phyloP scores from a whole-genome alignment of 2,113 vertebrate genomes.

The Collichthys lucidus region DNA sequence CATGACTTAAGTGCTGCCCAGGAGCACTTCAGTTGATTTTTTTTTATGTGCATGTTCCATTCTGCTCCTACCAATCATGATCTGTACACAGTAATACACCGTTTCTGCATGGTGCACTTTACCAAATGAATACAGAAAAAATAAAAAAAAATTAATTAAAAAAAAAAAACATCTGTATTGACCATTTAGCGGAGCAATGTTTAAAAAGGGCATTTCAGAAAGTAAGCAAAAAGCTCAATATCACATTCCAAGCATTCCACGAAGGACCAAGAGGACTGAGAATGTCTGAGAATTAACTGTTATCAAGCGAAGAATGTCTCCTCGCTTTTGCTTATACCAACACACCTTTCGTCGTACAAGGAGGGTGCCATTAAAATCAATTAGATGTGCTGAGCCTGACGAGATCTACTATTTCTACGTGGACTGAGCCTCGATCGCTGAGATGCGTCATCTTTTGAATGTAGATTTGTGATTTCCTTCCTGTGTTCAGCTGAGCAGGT shows the following conservation, averaged over 20 bases:
- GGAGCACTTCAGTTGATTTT: constrained; percentile 9
- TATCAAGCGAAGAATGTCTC: constrained; percentile 19
- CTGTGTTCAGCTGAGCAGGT: background rate
- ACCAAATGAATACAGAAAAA: background rate
- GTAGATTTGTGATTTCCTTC: constrained; percentile 2
- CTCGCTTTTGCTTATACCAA: constrained; percentile 1
- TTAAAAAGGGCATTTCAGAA: background rate
- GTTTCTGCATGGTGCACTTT: constrained; percentile 8
- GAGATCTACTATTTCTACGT: background rate
- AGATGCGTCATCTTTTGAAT: constrained; percentile 25
- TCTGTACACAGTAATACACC: background rate
- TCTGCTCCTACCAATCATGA: constrained; percentile 7
- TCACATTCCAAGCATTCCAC: background rate
- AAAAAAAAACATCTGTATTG: background rate
- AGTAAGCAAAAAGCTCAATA: constrained; percentile 2
- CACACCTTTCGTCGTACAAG: background rate
- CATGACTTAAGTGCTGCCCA: constrained; percentile 9
- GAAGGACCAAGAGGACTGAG: background rate
- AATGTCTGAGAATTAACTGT: constrained; percentile 1
- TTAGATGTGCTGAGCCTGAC: background rate
- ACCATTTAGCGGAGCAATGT: background rate
- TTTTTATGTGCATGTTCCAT: constrained; percentile 15
- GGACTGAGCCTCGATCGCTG: background rate
- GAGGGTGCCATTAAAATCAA: constrained; percentile 2
- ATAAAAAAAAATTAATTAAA: background rate